Evolutionary conservation across 2,888 invertebrate genomes (phyloP).

Genomic region (Blomia tropicalis): DNA sequence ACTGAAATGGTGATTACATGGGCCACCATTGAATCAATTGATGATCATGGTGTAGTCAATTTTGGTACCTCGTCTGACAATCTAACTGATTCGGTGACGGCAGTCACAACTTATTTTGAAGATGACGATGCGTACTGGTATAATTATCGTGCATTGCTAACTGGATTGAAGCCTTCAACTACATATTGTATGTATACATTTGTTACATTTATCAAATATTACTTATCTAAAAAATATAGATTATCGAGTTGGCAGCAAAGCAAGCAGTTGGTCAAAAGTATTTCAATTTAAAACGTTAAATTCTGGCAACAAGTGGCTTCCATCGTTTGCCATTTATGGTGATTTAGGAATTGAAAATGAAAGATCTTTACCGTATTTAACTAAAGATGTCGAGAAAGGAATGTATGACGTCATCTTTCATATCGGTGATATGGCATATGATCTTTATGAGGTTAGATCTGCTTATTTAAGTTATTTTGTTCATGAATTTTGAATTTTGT

Average conservation of each 20-base stretch:
- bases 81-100: background rate
- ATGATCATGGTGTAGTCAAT: constrained; percentile 26
- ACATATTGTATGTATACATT: constrained; percentile 16
- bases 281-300: constrained; percentile 33
- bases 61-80: constrained; percentile 25
- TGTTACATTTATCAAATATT: background rate
- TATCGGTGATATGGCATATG: constrained; percentile 72
- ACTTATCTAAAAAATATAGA: background rate
- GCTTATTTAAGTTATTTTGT: background rate
- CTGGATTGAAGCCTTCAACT: constrained; percentile 26
- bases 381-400: constrained; percentile 29
- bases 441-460: constrained; percentile 54
- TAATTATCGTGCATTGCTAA: constrained; percentile 56
- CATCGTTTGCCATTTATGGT: constrained; percentile 28
- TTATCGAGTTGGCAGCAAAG: constrained; percentile 5
- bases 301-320: constrained; percentile 30
- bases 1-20: constrained; percentile 33
- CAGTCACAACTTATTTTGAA: constrained; percentile 1
- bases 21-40: constrained; percentile 26
- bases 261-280: constrained; percentile 28
- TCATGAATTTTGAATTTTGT: background rate
- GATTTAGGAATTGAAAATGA: constrained; percentile 31
- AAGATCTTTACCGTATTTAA: constrained; percentile 30
- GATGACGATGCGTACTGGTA: constrained; percentile 48
- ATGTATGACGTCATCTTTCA: constrained; percentile 30